Evolutionary conservation across 2,113 vertebrate species (phyloP), one percentile per base, ranked within the genome.

Genomic region (Coracopsis vasa): DNA sequence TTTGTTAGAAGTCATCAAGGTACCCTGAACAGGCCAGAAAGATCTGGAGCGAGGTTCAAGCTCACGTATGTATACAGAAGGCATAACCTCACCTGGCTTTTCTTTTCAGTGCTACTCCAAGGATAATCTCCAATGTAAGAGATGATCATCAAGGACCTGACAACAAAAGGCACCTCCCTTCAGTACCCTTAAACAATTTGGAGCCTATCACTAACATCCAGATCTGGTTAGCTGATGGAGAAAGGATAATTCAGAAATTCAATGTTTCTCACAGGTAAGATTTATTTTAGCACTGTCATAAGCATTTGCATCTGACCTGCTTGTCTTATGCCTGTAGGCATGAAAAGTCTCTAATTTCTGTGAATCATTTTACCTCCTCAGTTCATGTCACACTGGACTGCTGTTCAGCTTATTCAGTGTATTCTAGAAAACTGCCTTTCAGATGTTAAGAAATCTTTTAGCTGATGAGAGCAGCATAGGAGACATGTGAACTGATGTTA

Each of bases 171-270:
- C 97, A 91, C 60, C 96, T 99, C 73, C 98, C 98, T 80, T 84
- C 98, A 96, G 98, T 99, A 88, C 98, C 98, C 80, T 96, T 99
- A 95, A 98, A 98, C 96, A 97, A 98, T 90, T 86, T 97, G 96
- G 98, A 99, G 84, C 99, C 99, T 13, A 86, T 98, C 81, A 99
- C 99, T 90, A 99, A 97, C 31, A 84, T 99, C 92, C 99, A 99
- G 98, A 99, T 99, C 91, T 99, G 99, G 99, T 97, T 99, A 97
- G 98, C 99, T 44, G 99, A 99, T n/a, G 99, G 99, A 90, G 98
- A 98, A 88, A 98, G 99, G 92, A 97, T 99, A 80, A 97, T 99
- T 91, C 99, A 99, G 97, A 99, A 98, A 96, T 99, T 99, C 94
- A 99, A 99, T 91, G 94, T 98, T 96, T 99, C 98, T 71, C 99